These are phyloP conservation scores for Podarcis raffonei DNA, from an alignment of 2,113 vertebrate genomes.

Conservation along the genomic window DNA sequence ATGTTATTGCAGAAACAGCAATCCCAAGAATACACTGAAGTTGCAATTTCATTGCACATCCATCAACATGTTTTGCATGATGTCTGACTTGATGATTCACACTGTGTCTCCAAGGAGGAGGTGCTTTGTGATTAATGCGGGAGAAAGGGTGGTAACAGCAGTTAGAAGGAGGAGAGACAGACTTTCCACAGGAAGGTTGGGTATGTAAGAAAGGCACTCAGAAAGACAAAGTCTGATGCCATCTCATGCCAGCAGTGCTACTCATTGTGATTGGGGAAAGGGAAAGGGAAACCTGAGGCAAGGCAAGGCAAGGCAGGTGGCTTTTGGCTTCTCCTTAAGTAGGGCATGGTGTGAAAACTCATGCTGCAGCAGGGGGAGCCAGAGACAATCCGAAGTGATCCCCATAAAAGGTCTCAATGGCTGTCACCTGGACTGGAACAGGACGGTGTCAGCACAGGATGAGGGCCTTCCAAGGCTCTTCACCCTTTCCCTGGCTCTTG, in stretches of 20 bases:
- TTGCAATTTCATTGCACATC: neutral
- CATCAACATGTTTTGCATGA: neutral
- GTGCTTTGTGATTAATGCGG: conserved; percentile 17
- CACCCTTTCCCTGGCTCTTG: neutral
- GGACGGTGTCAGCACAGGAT: neutral
- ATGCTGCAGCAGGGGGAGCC: neutral
- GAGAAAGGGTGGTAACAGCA: neutral
- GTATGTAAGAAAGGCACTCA: neutral
- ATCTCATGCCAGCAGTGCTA: neutral
- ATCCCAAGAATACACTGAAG: conserved; percentile 14
- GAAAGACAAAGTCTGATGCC: neutral
- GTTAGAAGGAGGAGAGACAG: conserved; percentile 6
- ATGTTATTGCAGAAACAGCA: neutral
- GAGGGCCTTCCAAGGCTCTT: neutral
- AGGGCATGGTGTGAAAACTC: neutral
- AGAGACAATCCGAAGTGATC: neutral
- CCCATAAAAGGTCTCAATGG: neutral
- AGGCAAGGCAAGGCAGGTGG: neutral
- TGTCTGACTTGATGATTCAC: neutral
- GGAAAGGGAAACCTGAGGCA: neutral
- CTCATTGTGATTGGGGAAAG: neutral
- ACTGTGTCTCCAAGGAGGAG: conserved; percentile 2
- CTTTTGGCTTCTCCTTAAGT: neutral
- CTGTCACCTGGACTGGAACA: neutral
- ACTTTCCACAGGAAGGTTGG: neutral